Percentiles rank a stretch among this genome's conserved stretches.
phyloP scores from a whole-genome alignment of 2,797 vertebrate species.

The Glossophaga mutica region DNA sequence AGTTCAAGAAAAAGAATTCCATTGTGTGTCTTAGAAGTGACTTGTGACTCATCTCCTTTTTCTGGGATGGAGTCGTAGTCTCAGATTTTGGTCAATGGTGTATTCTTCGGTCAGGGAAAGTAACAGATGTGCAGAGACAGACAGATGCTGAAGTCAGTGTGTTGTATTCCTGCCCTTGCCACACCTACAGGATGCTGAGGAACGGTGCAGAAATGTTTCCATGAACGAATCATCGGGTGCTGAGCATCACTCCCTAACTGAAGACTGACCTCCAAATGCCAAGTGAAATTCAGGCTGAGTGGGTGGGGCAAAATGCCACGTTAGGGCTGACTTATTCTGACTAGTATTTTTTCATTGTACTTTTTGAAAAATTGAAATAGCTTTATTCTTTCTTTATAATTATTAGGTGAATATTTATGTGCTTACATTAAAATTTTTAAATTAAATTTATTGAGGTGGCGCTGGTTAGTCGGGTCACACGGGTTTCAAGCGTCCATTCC shows the following conservation, averaged over 20 bases:
- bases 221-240: slow-evolving; percentile 36
- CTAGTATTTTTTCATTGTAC: neutral
- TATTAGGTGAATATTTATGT: neutral
- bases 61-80: slow-evolving; percentile 67
- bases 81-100: slow-evolving; percentile 75
- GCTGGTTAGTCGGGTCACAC: neutral
- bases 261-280: slow-evolving; percentile 67
- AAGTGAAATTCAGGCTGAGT: neutral
- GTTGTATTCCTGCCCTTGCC: slow-evolving; percentile 65
- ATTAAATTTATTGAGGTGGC: neutral
- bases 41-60: slow-evolving; percentile 80
- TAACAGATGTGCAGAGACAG: slow-evolving; percentile 59
- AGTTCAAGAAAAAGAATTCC: slow-evolving; percentile 78
- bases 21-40: slow-evolving; percentile 72
- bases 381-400: neutral
- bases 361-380: neutral
- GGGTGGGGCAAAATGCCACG: neutral
- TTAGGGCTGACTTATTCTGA: neutral
- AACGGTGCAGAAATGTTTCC: slow-evolving; percentile 32
- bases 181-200: slow-evolving; percentile 73
- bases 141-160: slow-evolving; percentile 69
- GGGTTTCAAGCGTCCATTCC: neutral
- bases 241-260: slow-evolving; percentile 57
- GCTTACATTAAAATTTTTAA: neutral
- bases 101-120: slow-evolving; percentile 75